A percentile compares a stretch with the other conserved stretches of the same genome.
Evolutionary conservation across 2,797 vertebrate genomes (phyloP).

Genomic region (Myoxocephalus aenaeus): DNA sequence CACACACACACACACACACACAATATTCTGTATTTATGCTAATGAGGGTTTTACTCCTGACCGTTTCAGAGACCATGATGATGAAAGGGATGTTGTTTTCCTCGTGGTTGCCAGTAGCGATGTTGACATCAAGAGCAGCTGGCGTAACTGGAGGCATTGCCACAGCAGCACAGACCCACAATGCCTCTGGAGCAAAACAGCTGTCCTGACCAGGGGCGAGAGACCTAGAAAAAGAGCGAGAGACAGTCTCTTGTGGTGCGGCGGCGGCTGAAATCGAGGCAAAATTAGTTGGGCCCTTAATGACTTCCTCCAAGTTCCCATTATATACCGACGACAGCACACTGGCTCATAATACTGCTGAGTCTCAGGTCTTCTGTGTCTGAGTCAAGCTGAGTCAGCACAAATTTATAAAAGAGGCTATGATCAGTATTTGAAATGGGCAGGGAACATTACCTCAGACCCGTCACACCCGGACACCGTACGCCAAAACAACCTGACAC

Average conservation of each 20-base stretch:
- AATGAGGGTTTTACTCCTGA: slow-evolving; percentile 14
- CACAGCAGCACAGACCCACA: slow-evolving; percentile 58
- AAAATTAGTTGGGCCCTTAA: background rate
- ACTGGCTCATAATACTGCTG: background rate
- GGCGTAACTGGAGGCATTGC: slow-evolving; percentile 67
- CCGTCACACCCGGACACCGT: background rate
- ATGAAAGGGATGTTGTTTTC: slow-evolving; percentile 41
- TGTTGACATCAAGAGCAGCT: slow-evolving; percentile 69
- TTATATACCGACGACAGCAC: background rate
- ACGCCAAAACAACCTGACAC: background rate
- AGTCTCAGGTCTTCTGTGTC: no score
- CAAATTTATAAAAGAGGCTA: background rate
- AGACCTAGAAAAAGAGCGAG: slow-evolving; percentile 31
- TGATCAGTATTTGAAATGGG: background rate
- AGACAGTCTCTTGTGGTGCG: background rate
- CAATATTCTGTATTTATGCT: slow-evolving; percentile 4
- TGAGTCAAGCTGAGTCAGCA: background rate
- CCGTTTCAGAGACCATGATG: background rate
- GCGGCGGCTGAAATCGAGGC: background rate
- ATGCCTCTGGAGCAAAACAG: slow-evolving; percentile 65
- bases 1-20: slow-evolving; percentile 15
- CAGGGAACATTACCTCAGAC: background rate
- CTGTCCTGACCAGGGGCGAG: slow-evolving; percentile 66
- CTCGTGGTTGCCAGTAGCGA: slow-evolving; percentile 47
- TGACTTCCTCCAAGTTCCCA: background rate